Conservation (phyloP, 1,140 invertebrate species). For the Rhopalosiphum padi region DNA sequence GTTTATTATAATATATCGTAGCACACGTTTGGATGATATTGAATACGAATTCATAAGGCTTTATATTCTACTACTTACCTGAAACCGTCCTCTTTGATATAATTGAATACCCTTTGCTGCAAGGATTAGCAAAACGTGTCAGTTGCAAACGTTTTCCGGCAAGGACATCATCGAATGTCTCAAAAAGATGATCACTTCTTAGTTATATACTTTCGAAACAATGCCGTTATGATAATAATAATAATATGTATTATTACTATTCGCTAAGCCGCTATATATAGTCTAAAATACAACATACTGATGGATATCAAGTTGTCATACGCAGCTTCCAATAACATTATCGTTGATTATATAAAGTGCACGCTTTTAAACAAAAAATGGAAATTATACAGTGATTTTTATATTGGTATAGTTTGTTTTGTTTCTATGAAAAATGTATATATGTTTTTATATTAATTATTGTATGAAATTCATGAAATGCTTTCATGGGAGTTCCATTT, state of each 20-base stretch:
- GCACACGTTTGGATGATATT: not conserved
- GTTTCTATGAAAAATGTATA: not conserved
- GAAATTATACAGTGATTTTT: not conserved
- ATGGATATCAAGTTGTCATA: not conserved
- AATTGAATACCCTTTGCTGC: not conserved
- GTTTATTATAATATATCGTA: not conserved
- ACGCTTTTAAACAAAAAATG: not conserved
- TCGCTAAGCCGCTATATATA: not conserved
- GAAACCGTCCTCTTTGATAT: not conserved
- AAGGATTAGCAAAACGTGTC: not conserved
- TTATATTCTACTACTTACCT: not conserved
- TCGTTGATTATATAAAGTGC: not conserved
- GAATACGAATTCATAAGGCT: not conserved
- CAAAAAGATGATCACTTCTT: slow-evolving; percentile 26
- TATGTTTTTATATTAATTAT: not conserved
- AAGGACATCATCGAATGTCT: not conserved
- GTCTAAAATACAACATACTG: not conserved
- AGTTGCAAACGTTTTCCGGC: not conserved
- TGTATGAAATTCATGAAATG: not conserved
- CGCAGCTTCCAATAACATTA: not conserved
- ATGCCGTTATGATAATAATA: not conserved
- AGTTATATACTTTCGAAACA: slow-evolving; percentile 2
- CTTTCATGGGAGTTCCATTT: not conserved
- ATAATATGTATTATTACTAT: not conserved
- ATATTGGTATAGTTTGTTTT: not conserved